Base-by-base conservation (phyloP, 1,140 invertebrate species). In the Solen grandis region DNA sequence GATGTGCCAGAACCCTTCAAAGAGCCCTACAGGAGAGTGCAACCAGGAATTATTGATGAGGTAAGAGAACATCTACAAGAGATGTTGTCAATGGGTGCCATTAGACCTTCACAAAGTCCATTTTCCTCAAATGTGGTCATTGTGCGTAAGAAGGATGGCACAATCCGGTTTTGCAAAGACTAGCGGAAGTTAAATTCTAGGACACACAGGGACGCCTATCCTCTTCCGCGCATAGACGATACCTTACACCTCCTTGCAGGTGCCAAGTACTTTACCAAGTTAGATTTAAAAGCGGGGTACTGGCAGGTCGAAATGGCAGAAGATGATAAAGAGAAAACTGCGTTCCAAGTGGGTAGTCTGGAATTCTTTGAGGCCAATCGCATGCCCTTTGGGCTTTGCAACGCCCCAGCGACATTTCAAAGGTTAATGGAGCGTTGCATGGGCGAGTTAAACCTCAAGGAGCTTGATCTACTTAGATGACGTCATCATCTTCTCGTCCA, bases 401-500 rank as follows among this genome's bases (percentile, higher is more conserved):
- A n/a, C n/a, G n/a, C n/a, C n/a, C n/a, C n/a, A n/a, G n/a, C n/a
- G n/a, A n/a, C n/a, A n/a, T n/a, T 25, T n/a, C 59, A 62, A 5
- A 13, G 29, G 10, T 27, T 62, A 33, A 62, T 62, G 59, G 59
- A 62, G 29, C 14, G 59, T n/a, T 62, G 59, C 29, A 76, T 76
- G 57, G 73, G 73, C 16, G 74, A 77, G 4, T 22, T 65, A 16
- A 5, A 52, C 16, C 29, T 77, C 3, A 31, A 54, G 5, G 60
- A 63, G 46, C 54, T 50, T 84, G 0, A 63, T 85, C 13, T 84
- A 84, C 57, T 60, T 85, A 13, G 82, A 85, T 62, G 82, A 85
- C 50, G 59, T 84, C 1, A 76, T 84, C 22, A 41, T 81, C 8
- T 78, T 35, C 41, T 74, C 66, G n/a, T n/a, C n/a, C n/a, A n/a